A percentile compares a stretch with the other conserved stretches of the same genome.
Evolutionary conservation across 2,797 vertebrate genomes (phyloP).

Genomic region (Salmo trutta): DNA sequence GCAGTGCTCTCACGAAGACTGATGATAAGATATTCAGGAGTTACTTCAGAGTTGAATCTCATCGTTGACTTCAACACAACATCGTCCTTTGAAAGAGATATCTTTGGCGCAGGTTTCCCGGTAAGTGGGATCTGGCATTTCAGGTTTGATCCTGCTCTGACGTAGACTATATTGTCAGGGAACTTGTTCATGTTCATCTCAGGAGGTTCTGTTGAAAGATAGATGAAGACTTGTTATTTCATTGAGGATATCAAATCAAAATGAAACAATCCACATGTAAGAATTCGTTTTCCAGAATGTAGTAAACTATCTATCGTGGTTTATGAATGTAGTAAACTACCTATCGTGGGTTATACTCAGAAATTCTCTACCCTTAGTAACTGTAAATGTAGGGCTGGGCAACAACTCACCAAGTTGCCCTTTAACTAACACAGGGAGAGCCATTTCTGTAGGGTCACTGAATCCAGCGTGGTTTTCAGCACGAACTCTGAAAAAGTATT

Average conservation of each 20-base stretch:
- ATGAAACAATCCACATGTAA: background rate
- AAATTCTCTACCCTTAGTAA: background rate
- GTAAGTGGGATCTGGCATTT: constrained; percentile 79
- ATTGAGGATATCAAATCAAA: too few species aligned
- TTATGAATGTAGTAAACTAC: background rate
- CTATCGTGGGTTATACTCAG: background rate
- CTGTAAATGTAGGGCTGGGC: background rate
- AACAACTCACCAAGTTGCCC: constrained; percentile 59
- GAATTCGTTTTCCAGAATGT: background rate
- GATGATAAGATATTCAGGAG: constrained; percentile 78
- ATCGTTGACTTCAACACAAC: constrained; percentile 76
- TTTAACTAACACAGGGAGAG: constrained; percentile 79
- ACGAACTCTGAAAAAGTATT: constrained; percentile 83
- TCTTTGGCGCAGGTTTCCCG: background rate
- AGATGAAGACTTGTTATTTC: background rate
- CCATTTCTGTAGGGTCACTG: constrained; percentile 81
- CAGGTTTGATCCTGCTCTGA: constrained; percentile 81
- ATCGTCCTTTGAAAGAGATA: constrained; percentile 62
- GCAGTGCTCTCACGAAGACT: constrained; percentile 81
- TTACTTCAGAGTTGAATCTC: constrained; percentile 81
- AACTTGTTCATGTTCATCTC: constrained; percentile 83
- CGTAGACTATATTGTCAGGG: constrained; percentile 80
- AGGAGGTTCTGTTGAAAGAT: constrained; percentile 71
- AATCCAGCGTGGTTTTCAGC: constrained; percentile 84
- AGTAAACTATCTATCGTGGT: background rate